Evolutionary conservation across 1,140 invertebrate species (phyloP).

Genomic region (Subanguina moxae): DNA sequence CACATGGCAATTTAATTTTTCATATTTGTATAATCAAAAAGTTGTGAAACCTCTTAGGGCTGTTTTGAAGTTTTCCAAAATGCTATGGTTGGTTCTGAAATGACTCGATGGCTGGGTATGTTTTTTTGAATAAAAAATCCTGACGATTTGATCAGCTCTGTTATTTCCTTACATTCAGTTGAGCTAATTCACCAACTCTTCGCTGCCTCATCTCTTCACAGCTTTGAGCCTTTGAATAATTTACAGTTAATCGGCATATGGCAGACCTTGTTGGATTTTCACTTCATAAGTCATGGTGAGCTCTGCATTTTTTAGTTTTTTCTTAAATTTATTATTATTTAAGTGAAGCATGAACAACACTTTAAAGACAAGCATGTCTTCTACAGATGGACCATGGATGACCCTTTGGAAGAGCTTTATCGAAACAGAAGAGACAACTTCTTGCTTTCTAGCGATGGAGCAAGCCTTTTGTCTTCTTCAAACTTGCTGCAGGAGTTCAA

Average conservation of each 20-base stretch:
- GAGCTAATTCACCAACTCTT: not conserved
- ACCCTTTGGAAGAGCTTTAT: conserved; percentile 7
- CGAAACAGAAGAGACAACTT: not conserved
- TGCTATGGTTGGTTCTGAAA: conserved; percentile 1
- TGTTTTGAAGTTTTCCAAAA: not conserved
- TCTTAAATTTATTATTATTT: not conserved
- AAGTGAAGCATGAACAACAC: conserved; percentile 10
- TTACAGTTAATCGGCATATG: conserved; percentile 9
- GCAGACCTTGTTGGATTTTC: conserved; percentile 6
- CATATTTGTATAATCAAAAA: too few species aligned
- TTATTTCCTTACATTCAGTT: too few species aligned
- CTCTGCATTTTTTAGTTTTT: not conserved
- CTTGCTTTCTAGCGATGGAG: too few species aligned
- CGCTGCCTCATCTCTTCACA: not conserved
- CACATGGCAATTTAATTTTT: too few species aligned
- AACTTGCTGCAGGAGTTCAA: too few species aligned
- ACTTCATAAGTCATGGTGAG: conserved; percentile 4
- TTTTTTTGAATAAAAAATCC: too few species aligned
- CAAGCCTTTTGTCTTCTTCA: too few species aligned
- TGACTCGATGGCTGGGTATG: conserved; percentile 7
- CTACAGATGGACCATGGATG: conserved; percentile 8
- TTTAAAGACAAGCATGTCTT: conserved; percentile 13
- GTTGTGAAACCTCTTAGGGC: too few species aligned
- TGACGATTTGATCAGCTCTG: too few species aligned
- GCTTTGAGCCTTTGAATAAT: not conserved